Evolutionary conservation across 2,888 invertebrate genomes (phyloP).

Genomic region (Bruchidius siliquastri): DNA sequence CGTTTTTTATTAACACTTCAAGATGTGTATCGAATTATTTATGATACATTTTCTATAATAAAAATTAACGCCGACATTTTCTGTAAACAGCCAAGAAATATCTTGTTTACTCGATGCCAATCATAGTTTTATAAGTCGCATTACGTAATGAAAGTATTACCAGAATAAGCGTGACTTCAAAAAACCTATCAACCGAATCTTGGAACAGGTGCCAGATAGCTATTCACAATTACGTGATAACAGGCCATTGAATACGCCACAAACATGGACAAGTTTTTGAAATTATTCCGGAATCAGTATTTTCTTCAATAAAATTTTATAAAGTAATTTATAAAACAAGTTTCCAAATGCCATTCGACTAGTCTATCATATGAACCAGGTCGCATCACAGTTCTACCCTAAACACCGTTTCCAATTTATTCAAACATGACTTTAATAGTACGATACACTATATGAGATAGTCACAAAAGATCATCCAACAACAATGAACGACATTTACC

Average conservation of each 20-base stretch:
- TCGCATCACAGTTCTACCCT: neutral
- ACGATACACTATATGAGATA: neutral
- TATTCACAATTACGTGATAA: neutral
- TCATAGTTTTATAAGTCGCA: neutral
- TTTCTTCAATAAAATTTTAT: neutral
- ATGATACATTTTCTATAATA: no score
- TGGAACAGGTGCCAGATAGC: neutral
- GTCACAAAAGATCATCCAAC: neutral
- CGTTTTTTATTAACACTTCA: no score
- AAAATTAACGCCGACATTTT: no score
- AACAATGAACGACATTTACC: neutral
- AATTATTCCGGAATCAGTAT: no score
- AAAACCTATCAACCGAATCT: neutral
- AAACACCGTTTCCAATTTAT: neutral
- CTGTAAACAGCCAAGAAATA: neutral
- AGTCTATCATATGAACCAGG: neutral
- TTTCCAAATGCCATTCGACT: no score
- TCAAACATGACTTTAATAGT: neutral
- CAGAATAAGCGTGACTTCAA: neutral
- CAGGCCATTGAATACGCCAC: no score
- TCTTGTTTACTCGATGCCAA: neutral
- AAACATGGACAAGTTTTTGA: no score
- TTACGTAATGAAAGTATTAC: neutral
- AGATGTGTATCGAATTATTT: no score
- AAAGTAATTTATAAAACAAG: no score